Percentiles rank a stretch among this genome's conserved stretches.
These are phyloP conservation scores for Hypomecis atomaria DNA, from an alignment of 2,888 invertebrate species.

Conservation along the genomic window DNA sequence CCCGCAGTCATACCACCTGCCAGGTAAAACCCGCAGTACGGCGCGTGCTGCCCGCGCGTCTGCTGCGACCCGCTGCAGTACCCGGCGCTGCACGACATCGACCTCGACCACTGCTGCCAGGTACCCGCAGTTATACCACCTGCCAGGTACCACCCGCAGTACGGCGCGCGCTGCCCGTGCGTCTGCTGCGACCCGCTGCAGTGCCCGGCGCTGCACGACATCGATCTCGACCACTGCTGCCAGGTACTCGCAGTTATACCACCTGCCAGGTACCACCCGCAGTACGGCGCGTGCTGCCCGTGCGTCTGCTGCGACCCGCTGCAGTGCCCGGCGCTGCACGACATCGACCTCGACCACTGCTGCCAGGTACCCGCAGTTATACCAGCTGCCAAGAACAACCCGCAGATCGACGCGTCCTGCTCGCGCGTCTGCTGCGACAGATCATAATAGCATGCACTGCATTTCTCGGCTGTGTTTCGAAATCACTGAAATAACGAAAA, in stretches of 20 bases:
- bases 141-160: not conserved
- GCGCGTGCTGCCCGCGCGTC: constrained; percentile 59
- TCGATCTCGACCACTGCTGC: not conserved
- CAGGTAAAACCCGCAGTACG: constrained; percentile 86
- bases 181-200: too few species aligned
- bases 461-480: too few species aligned
- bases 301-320: constrained; percentile 75
- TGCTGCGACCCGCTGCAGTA: constrained; percentile 76
- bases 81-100: constrained; percentile 19
- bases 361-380: not conserved
- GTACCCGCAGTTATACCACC: not conserved
- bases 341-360: constrained; percentile 15
- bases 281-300: constrained; percentile 81
- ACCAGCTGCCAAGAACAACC: too few species aligned
- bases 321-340: constrained; percentile 48
- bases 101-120: constrained; percentile 22
- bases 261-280: not conserved
- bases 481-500: too few species aligned
- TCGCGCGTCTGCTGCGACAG: too few species aligned
- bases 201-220: too few species aligned
- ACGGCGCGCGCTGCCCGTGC: too few species aligned
- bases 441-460: too few species aligned
- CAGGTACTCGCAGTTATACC: too few species aligned
- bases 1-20: not conserved
- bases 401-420: too few species aligned